Conservation (phyloP, 2,888 invertebrate genomes). For the Zele albiditarsus region DNA sequence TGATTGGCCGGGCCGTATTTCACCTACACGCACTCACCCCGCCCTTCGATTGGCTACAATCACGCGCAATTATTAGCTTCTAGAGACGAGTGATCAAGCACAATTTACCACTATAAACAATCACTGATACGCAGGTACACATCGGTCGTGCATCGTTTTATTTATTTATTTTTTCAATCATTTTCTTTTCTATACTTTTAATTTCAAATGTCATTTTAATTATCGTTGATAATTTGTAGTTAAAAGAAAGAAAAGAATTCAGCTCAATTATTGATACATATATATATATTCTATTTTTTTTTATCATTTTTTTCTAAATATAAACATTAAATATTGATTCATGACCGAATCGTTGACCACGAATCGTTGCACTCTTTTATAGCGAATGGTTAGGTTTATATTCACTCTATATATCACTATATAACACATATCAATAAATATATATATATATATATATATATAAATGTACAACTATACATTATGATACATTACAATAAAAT, state of each 20-base stretch:
- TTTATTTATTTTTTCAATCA: neutral
- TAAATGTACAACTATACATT: neutral
- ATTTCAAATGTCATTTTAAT: neutral
- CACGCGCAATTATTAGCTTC: conserved; percentile 68
- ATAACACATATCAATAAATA: neutral
- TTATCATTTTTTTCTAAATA: conserved; percentile 31
- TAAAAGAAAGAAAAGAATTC: neutral
- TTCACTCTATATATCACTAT: conserved; percentile 25
- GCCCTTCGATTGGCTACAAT: conserved; percentile 56
- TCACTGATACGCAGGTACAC: conserved; percentile 46
- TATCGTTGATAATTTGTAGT: neutral
- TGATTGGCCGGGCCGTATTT: conserved; percentile 50
- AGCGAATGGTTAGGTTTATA: conserved; percentile 49
- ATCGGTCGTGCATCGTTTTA: conserved; percentile 48
- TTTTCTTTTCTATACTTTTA: neutral
- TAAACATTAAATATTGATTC: conserved; percentile 35
- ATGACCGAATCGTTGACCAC: conserved; percentile 42
- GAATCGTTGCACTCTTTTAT: conserved; percentile 45
- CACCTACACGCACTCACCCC: conserved; percentile 53
- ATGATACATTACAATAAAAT: neutral
- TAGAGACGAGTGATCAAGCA: conserved; percentile 69
- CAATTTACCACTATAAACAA: conserved; percentile 55
- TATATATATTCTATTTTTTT: conserved; percentile 25
- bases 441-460: conserved; percentile 8
- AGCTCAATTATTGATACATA: neutral